Evolutionary conservation across 2,888 invertebrate genomes (phyloP), one percentile per base, ranked within the genome.

Genomic region (Griposia aprilina): DNA sequence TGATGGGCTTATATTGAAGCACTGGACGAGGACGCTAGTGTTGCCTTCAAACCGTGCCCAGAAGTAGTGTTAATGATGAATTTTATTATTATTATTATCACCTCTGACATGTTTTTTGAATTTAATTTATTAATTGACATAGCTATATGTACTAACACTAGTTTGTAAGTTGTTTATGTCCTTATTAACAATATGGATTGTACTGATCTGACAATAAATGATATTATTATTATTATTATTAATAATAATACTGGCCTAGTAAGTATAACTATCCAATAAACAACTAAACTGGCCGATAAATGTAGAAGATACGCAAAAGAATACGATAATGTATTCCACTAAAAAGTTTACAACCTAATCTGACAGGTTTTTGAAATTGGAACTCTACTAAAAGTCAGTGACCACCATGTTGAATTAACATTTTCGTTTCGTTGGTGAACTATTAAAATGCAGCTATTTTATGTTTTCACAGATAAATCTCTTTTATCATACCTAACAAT

Each of bases 361-460:
- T 48, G 55, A 80, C 83, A 74, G 67, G 83, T 80, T 71, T 83
- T 65, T 68, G 55, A 83, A 83, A 76, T 83, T 80, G 41, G 73
- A 80, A 83, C 66, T 81, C n/a, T 67, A 55, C n/a, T 82, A 72
- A 76, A 83, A 80, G 82, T 83, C 82, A 82, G 52, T 83, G 83
- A 82, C 83, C 80, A 79, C 57, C 55, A 69, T 52, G 63, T 63
- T 69, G 68, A 57, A 59, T 52, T 13, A 41, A 45, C 6, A 8
- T 41, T 72, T 80, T 23, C 2, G 30, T 70, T 55, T 55, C 11
- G 30, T 30, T 50, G 55, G 10, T 2, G n/a, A 70, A 55, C n/a
- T 59, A 4, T 26, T 57, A 48, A 62, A 76, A 80, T 48, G 13
- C n/a, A 23, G 30, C 0, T 60, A 17, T 59, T 68, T n/a, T 26